Conservation (phyloP, 2,888 invertebrate genomes). For the Phrixothrix hirtus region DNA sequence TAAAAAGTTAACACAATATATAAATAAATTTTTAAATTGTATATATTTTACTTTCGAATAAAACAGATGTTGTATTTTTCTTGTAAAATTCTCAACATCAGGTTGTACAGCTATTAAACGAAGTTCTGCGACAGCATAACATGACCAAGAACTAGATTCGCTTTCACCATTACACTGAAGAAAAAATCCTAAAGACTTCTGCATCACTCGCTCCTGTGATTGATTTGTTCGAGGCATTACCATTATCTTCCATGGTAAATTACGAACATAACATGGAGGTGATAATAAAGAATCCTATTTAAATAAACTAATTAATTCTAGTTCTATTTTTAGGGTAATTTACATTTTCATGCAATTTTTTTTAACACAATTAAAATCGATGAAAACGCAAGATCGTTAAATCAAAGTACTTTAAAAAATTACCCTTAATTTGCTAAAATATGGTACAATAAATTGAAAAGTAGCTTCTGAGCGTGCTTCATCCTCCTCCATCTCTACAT, state of each 20-base stretch:
- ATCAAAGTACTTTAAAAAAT: no score
- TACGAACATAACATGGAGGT: conserved; percentile 89
- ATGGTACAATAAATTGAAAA: conserved; percentile 84
- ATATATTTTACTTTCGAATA: conserved; percentile 91
- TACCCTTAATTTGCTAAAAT: conserved; percentile 87
- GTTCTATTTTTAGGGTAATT: no score
- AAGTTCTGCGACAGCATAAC: conserved; percentile 93
- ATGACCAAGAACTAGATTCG: conserved; percentile 97
- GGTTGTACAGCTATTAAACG: conserved; percentile 86
- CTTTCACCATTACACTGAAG: conserved; percentile 97
- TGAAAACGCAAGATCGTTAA: no score
- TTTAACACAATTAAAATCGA: no score
- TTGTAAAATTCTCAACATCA: conserved; percentile 81
- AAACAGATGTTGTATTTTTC: conserved; percentile 95
- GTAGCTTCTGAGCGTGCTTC: conserved; percentile 93
- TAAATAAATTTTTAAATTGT: no score
- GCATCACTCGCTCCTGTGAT: conserved; percentile 73
- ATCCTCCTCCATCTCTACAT: conserved; percentile 74
- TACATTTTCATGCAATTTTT: no score
- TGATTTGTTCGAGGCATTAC: conserved; percentile 89
- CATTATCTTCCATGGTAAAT: conserved; percentile 99
- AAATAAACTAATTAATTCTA: no score
- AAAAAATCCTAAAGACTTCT: conserved; percentile 82
- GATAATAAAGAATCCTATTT: conserved; percentile 74
- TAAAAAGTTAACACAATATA: no score